Conservation (phyloP, 1,140 invertebrate species). For the Trachelipus rathkii region DNA sequence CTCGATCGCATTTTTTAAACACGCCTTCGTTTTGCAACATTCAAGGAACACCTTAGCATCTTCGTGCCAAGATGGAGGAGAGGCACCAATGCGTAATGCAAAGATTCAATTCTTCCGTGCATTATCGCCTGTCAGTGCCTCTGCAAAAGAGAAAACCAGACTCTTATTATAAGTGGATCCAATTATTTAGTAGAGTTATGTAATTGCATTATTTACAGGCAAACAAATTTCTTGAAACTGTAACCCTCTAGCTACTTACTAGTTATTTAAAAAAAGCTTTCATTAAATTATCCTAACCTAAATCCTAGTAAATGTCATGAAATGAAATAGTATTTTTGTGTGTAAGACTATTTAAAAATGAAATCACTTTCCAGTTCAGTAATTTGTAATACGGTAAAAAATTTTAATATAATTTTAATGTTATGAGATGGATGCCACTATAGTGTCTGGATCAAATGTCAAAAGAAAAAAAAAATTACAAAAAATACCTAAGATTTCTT, state of each 20-base stretch:
- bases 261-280: too few species aligned
- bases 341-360: not conserved
- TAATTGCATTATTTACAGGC: not conserved
- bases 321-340: not conserved
- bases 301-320: not conserved
- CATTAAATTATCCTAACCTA: too few species aligned
- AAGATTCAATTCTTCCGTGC: not conserved
- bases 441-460: not conserved
- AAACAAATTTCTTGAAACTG: not conserved
- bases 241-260: not conserved
- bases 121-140: not conserved
- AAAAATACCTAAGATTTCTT: slow-evolving; percentile 53
- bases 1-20: not conserved
- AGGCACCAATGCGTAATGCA: not conserved
- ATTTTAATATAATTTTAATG: not conserved
- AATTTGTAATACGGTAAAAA: not conserved
- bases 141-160: not conserved
- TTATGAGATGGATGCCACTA: slow-evolving; percentile 32
- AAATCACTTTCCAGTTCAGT: not conserved
- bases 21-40: slow-evolving; percentile 24
- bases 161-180: not conserved
- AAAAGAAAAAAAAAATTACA: not conserved
- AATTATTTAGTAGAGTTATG: not conserved
- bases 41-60: slow-evolving; percentile 33
- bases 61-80: slow-evolving; percentile 35